Evolutionary conservation across 2,888 invertebrate genomes (phyloP).

Genomic region (Clanis bilineata): DNA sequence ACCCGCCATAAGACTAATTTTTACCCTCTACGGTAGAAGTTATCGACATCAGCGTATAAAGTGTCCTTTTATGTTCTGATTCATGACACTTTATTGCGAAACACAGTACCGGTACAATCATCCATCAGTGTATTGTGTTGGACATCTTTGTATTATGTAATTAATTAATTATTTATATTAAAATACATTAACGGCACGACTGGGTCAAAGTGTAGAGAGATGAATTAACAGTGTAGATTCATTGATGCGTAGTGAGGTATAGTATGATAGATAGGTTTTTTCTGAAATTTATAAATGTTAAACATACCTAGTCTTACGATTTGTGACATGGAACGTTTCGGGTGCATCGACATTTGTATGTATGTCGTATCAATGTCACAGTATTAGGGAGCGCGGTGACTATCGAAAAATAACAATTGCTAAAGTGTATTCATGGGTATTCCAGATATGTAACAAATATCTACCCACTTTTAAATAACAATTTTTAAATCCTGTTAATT

Average conservation of each 20-base stretch:
- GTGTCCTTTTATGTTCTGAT: not conserved
- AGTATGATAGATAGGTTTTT: slow-evolving; percentile 73
- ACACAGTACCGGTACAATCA: not conserved
- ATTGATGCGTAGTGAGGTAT: slow-evolving; percentile 54
- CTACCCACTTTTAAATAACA: too few species aligned
- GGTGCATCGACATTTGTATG: slow-evolving; percentile 32
- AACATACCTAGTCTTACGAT: slow-evolving; percentile 65
- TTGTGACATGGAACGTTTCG: slow-evolving; percentile 48
- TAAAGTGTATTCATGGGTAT: too few species aligned
- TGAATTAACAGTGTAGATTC: slow-evolving; percentile 40
- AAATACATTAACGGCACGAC: slow-evolving; percentile 44
- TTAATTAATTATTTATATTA: slow-evolving; percentile 32
- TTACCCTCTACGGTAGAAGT: not conserved
- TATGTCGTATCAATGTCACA: slow-evolving; percentile 46
- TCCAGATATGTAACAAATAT: too few species aligned
- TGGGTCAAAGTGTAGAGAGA: slow-evolving; percentile 48
- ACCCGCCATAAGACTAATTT: not conserved
- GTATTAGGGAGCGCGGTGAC: slow-evolving; percentile 49
- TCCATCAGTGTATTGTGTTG: not conserved
- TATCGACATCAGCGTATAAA: not conserved
- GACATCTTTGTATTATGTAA: slow-evolving; percentile 31
- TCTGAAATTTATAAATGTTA: slow-evolving; percentile 81
- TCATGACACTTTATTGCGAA: slow-evolving; percentile 1
- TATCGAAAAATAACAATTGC: slow-evolving; percentile 9
- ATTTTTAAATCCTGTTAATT: too few species aligned